These are phyloP conservation scores for Pantherophis alleghaniensis DNA, from an alignment of 2,797 vertebrate species.

Conservation along the genomic window DNA sequence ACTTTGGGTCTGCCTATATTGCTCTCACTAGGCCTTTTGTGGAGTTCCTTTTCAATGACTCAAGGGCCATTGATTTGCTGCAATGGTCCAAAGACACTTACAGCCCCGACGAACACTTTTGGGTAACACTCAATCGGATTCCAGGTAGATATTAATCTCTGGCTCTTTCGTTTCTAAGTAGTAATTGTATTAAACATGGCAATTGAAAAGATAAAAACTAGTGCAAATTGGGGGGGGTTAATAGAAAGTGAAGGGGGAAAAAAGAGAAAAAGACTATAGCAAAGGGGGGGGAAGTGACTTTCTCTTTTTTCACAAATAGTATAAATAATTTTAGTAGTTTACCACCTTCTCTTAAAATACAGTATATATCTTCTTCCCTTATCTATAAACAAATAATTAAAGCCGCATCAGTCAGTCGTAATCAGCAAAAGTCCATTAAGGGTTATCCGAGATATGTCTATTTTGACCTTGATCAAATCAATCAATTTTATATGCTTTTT, in stretches of 20 bases:
- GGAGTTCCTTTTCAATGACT: conserved; percentile 59
- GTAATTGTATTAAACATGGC: not conserved
- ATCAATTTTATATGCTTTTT: not conserved
- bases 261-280: not conserved
- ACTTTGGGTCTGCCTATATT: conserved; percentile 69
- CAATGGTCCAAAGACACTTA: conserved; percentile 71
- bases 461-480: not conserved
- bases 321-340: not conserved
- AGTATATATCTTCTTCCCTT: not conserved
- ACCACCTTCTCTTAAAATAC: not conserved
- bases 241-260: no score
- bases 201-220: not conserved
- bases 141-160: conserved; percentile 54
- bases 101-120: conserved; percentile 71
- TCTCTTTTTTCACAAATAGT: not conserved
- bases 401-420: not conserved
- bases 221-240: not conserved
- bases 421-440: not conserved
- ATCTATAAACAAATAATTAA: not conserved
- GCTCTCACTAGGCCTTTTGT: conserved; percentile 67
- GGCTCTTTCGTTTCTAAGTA: not conserved
- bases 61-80: conserved; percentile 61
- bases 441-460: not conserved
- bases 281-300: not conserved
- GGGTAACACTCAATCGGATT: conserved; percentile 72